A percentile compares a stretch with the other conserved stretches of the same genome.
phyloP scores from a whole-genome alignment of 2,797 vertebrate genomes.

The Pelochelys cantorii region DNA sequence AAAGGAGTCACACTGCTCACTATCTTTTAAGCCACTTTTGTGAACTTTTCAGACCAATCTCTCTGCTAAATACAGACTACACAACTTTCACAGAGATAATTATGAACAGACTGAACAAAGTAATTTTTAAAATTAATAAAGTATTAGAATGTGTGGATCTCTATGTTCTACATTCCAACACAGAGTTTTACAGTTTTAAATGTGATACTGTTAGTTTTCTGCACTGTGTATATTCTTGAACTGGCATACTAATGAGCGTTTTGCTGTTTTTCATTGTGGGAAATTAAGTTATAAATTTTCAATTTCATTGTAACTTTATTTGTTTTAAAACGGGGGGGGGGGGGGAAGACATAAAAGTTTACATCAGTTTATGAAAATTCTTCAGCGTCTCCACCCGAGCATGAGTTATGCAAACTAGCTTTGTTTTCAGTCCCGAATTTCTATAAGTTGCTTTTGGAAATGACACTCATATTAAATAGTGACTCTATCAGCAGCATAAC shows the following conservation, averaged over 20 bases:
- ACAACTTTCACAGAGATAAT: neutral
- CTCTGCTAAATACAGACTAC: neutral
- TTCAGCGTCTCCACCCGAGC: neutral
- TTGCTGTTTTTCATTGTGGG: neutral
- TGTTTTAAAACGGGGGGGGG: neutral
- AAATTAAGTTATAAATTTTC: neutral
- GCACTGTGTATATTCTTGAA: neutral
- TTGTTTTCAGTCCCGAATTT: neutral
- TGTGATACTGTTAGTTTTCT: neutral
- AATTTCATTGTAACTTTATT: neutral
- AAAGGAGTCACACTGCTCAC: neutral
- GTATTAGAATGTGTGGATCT: neutral
- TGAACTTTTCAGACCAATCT: neutral
- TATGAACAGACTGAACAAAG: neutral
- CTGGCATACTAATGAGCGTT: neutral
- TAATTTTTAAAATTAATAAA: slow-evolving; percentile 21
- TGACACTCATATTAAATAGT: neutral
- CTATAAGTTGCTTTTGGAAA: neutral
- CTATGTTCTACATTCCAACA: neutral
- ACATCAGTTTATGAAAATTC: neutral
- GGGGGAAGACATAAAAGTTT: neutral
- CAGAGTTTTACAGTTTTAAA: neutral
- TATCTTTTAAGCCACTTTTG: neutral
- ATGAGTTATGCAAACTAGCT: neutral
- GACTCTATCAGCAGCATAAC: neutral